Conservation (phyloP, 2,113 vertebrate species). For the Notothenia coriiceps region DNA sequence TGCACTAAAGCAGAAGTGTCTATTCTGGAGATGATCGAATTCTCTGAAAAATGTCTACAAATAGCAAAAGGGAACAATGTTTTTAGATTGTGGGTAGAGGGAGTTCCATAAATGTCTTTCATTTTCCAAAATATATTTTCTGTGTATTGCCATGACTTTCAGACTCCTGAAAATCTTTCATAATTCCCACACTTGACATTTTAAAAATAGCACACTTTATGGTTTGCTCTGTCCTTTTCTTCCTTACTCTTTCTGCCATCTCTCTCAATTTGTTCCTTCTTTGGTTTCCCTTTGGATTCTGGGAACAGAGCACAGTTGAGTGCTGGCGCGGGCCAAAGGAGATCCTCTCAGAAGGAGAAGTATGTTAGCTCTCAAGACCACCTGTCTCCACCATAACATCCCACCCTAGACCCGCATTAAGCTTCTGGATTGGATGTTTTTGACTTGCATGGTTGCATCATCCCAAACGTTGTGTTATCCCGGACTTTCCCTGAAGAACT, state of each 20-base stretch:
- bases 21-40: background rate
- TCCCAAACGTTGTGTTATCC: constrained; percentile 46
- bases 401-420: constrained; percentile 43
- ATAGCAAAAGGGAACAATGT: background rate
- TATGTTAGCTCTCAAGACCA: constrained; percentile 78
- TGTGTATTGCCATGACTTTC: background rate
- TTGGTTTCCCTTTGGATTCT: constrained; percentile 72
- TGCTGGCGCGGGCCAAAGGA: constrained; percentile 83
- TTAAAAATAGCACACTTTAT: constrained; percentile 20
- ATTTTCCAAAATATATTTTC: constrained; percentile 20
- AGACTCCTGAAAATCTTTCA: background rate
- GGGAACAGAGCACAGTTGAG: constrained; percentile 84
- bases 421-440: constrained; percentile 76
- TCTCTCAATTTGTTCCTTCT: constrained; percentile 60
- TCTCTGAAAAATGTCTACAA: background rate
- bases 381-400: constrained; percentile 70
- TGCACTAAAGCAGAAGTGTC: background rate
- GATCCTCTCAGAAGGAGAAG: constrained; percentile 82
- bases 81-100: background rate
- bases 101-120: background rate
- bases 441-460: constrained; percentile 78
- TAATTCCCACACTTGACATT: background rate
- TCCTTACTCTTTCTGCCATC: constrained; percentile 62
- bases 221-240: constrained; percentile 45
- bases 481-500: constrained; percentile 41